phyloP scores from a whole-genome alignment of 1,140 invertebrate species.

The Cataglyphis hispanica region DNA sequence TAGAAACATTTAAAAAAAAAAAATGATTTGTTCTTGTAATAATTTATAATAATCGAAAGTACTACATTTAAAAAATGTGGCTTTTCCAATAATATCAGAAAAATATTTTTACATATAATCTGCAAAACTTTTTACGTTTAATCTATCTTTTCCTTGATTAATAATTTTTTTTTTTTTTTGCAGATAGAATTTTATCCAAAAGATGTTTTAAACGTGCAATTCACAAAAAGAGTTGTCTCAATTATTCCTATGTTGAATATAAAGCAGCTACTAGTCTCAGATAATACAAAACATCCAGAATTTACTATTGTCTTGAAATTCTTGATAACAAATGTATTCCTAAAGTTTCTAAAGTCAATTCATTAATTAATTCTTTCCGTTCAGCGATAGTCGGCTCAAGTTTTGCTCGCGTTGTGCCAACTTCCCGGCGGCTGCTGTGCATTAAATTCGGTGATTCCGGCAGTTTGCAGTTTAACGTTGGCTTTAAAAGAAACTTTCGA shows the following conservation, averaged over 20 bases:
- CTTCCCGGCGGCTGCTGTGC: constrained; percentile 26
- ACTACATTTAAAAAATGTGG: neutral
- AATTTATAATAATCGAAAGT: neutral
- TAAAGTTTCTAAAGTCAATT: constrained; percentile 24
- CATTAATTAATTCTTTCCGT: constrained; percentile 56
- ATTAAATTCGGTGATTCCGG: constrained; percentile 53
- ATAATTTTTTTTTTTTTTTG: neutral
- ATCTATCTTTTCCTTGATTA: neutral
- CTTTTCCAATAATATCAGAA: neutral
- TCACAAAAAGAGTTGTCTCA: neutral
- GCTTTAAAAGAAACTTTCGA: constrained; percentile 38
- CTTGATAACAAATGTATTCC: constrained; percentile 11
- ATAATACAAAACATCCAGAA: neutral
- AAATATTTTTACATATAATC: neutral
- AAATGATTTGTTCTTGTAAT: neutral
- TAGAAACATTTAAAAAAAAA: neutral
- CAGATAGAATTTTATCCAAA: neutral
- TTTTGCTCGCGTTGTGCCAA: constrained; percentile 25
- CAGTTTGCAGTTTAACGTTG: constrained; percentile 41
- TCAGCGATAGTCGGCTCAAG: constrained; percentile 30
- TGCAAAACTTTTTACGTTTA: neutral
- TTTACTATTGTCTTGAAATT: neutral
- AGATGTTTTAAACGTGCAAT: neutral
- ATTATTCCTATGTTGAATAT: neutral
- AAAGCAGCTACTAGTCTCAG: neutral